phyloP scores from a whole-genome alignment of 2,113 vertebrate species.

The Delphinapterus leucas region DNA sequence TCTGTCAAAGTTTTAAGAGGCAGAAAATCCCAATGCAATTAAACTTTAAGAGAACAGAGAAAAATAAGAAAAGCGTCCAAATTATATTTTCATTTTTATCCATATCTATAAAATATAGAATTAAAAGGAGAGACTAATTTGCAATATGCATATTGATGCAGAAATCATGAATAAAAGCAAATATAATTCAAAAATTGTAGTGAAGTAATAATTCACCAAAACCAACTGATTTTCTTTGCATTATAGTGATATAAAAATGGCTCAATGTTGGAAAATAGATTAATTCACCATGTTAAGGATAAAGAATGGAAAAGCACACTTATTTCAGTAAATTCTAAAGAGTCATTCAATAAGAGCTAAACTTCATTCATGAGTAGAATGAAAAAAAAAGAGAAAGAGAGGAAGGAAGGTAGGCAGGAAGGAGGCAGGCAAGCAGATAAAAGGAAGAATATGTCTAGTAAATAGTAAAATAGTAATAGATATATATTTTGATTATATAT shows the following conservation, averaged over 20 bases:
- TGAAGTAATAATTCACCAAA: not conserved
- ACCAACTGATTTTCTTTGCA: not conserved
- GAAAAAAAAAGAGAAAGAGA: not conserved
- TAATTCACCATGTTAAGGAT: not conserved
- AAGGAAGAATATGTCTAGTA: not conserved
- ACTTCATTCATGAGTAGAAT: not conserved
- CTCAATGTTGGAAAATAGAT: not conserved
- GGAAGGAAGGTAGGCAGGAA: not conserved
- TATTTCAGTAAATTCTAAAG: not conserved
- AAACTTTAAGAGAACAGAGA: not conserved
- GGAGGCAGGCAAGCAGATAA: not conserved
- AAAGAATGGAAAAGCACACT: not conserved
- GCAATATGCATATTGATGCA: not conserved
- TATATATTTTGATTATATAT: not conserved
- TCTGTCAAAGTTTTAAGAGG: not conserved
- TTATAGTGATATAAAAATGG: not conserved
- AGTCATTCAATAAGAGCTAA: not conserved
- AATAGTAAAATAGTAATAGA: not conserved
- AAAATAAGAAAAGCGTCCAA: not conserved
- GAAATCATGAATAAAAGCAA: not conserved
- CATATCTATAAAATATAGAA: not conserved
- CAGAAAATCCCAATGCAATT: not conserved
- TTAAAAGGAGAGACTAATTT: not conserved
- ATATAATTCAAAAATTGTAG: not conserved
- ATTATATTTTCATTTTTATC: not conserved